phyloP scores from a whole-genome alignment of 2,888 invertebrate species.

The Drosophila kokeensis region DNA sequence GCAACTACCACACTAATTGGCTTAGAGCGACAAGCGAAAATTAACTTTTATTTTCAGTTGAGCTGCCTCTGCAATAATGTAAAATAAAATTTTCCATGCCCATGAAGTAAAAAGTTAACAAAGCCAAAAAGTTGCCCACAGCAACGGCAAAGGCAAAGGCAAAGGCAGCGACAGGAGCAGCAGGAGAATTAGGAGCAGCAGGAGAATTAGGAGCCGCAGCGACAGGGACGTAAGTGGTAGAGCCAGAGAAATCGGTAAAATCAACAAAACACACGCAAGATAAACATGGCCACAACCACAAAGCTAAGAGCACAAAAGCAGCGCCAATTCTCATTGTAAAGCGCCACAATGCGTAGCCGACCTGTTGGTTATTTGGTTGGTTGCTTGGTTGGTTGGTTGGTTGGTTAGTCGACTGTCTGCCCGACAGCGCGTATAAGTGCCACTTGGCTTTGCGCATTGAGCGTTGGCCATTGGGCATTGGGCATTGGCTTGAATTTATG shows the following conservation, averaged over 20 bases:
- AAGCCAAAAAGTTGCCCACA: constrained; percentile 65
- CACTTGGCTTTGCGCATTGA: constrained; percentile 37
- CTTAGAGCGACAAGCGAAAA: constrained; percentile 81
- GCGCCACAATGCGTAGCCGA: constrained; percentile 53
- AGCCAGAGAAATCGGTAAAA: constrained; percentile 68
- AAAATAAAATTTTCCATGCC: constrained; percentile 71
- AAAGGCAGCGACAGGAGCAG: neutral
- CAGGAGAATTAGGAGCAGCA: neutral
- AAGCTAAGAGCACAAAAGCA: constrained; percentile 45
- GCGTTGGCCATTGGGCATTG: constrained; percentile 19
- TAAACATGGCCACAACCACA: constrained; percentile 50
- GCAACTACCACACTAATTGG: constrained; percentile 71
- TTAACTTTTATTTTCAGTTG: constrained; percentile 74
- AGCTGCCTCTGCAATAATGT: constrained; percentile 67
- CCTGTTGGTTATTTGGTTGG: constrained; percentile 46
- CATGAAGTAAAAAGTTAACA: constrained; percentile 68
- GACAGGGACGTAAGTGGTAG: neutral
- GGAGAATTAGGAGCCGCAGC: neutral
- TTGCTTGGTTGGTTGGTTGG: constrained; percentile 9
- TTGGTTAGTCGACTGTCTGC: constrained; percentile 20
- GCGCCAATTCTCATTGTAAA: constrained; percentile 43
- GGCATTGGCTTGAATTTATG: constrained; percentile 58
- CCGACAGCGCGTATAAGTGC: constrained; percentile 48
- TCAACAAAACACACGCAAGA: constrained; percentile 76
- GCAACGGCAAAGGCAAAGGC: constrained; percentile 29